Evolutionary conservation across 1,140 invertebrate species (phyloP), one percentile per base, ranked within the genome.

Genomic region (Aphaenogaster ashmeadi): DNA sequence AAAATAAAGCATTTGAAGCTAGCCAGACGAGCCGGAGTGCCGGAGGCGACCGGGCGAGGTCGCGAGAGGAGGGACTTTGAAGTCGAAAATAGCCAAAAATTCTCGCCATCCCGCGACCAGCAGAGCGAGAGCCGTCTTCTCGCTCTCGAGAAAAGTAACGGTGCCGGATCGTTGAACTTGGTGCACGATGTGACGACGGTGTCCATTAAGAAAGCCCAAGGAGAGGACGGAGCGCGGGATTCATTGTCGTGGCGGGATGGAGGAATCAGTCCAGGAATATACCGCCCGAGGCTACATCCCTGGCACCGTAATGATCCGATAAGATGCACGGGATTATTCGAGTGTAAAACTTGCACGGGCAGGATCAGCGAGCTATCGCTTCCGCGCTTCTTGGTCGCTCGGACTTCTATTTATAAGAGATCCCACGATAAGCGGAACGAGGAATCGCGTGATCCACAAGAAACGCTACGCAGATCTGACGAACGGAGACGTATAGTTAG

Each of bases 61-160:
- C 41, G 52, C 38, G 27, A 75, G 71, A 33, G 47, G 36, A 60
- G 50, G 21, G 52, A 91, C 92, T 94, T 93, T 93, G 90, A 92
- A 87, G 94, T 94, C 90, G 50, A 92, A 94, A 94, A 94, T 93
- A 93, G 90, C 91, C 91, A 91, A 94, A 93, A 93, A 93, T 93
- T 80, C 87, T 60, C 67, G 78, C 71, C 75, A 56, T 41, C 18
- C 8, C 41, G 8, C 15, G 54, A 27, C 56, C 27, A 27, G 11
- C 58, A 13, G 62, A n/a, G n/a, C n/a, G n/a, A 21, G 50, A 36
- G 62, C 9, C 54, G n/a, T 47, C 62, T 67, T 58, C 13, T 69
- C 67, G 11, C n/a, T 56, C 56, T 75, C 54, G 81, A 93, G 92
- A 92, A 91, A 92, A 90, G 66, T 92, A 91, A 91, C 87, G 89